phyloP scores from a whole-genome alignment of 2,797 vertebrate species.

The Paguma larvata region DNA sequence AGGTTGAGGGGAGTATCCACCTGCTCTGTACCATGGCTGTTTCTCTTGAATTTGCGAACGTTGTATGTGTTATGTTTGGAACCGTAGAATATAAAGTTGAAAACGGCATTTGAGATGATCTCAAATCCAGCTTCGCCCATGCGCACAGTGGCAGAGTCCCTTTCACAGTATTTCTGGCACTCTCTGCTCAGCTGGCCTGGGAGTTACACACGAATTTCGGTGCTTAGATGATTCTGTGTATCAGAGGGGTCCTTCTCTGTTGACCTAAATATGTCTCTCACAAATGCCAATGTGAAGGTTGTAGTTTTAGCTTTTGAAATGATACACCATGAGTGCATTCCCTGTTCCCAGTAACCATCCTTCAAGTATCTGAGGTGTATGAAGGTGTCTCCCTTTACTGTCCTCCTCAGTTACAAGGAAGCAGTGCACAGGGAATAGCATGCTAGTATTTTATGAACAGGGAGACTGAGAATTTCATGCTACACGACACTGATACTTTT shows the following conservation, averaged over 20 bases:
- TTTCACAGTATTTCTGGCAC: not conserved
- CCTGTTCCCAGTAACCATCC: not conserved
- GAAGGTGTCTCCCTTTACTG: not conserved
- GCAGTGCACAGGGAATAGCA: not conserved
- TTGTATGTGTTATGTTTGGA: not conserved
- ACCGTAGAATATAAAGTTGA: not conserved
- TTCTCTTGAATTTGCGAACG: not conserved
- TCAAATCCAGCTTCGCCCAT: not conserved
- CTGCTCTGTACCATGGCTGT: not conserved
- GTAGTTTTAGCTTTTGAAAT: not conserved
- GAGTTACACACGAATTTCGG: not conserved
- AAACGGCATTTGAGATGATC: not conserved
- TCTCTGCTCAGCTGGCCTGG: not conserved
- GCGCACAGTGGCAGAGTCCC: not conserved
- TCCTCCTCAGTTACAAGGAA: not conserved
- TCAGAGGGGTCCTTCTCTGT: not conserved
- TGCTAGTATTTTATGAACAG: not conserved
- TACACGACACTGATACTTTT: constrained; percentile 17
- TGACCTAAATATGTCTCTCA: not conserved
- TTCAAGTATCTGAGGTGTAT: not conserved
- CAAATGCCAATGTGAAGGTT: not conserved
- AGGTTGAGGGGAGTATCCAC: fast-evolving
- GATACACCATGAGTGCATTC: fast-evolving
- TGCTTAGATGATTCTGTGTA: not conserved
- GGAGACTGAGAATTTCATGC: constrained; percentile 34